phyloP scores from a whole-genome alignment of 2,888 invertebrate genomes.

The Adelognathus sp. region DNA sequence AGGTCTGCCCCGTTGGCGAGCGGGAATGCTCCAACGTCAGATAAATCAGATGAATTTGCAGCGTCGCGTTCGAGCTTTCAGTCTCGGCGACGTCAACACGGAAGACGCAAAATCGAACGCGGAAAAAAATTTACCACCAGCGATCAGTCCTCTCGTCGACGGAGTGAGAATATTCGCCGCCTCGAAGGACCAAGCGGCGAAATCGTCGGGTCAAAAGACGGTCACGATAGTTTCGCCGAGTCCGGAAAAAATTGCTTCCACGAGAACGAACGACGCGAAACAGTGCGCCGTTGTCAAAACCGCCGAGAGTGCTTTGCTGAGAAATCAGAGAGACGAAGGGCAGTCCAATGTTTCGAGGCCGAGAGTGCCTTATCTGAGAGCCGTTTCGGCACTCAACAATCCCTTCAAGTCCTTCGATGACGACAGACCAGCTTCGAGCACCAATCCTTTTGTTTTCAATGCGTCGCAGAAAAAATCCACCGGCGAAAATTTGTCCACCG shows the following conservation, averaged over 20 bases:
- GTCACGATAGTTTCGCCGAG: slow-evolving; percentile 76
- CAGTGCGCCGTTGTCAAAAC: not conserved
- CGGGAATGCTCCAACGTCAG: slow-evolving; percentile 77
- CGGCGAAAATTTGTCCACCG: not conserved
- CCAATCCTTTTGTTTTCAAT: slow-evolving; percentile 53
- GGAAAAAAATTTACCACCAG: slow-evolving; percentile 51
- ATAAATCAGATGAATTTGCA: slow-evolving; percentile 74
- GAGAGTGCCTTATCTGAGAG: slow-evolving; percentile 31
- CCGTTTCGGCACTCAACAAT: slow-evolving; percentile 50
- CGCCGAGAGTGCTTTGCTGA: not conserved
- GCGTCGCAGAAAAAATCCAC: not conserved
- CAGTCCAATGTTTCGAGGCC: not conserved
- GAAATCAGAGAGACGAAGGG: not conserved
- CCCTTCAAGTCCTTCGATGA: slow-evolving; percentile 45
- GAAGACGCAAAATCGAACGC: slow-evolving; percentile 55
- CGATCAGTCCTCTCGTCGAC: slow-evolving; percentile 72
- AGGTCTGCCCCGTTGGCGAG: slow-evolving; percentile 76
- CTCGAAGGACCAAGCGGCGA: slow-evolving; percentile 48
- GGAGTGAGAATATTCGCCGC: slow-evolving; percentile 64
- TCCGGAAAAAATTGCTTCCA: slow-evolving; percentile 30
- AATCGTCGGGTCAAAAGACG: slow-evolving; percentile 66
- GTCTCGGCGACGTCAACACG: slow-evolving; percentile 76
- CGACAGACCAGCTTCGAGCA: not conserved
- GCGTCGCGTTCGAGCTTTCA: slow-evolving; percentile 75
- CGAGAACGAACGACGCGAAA: slow-evolving; percentile 32